Evolutionary conservation across 2,797 vertebrate species (phyloP).

Genomic region (Sebastes hopkinsi): DNA sequence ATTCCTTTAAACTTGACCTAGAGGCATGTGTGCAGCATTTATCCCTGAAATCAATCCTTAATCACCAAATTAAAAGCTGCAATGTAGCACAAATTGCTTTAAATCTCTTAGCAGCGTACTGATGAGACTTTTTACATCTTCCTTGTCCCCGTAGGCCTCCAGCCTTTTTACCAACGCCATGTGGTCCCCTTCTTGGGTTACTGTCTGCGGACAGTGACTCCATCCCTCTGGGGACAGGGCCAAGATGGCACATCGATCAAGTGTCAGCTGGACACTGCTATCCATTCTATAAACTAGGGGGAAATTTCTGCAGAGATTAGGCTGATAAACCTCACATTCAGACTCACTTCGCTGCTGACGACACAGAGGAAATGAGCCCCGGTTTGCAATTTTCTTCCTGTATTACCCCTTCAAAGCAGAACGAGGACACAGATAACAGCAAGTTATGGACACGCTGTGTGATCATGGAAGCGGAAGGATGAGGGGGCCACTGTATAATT

Average conservation of each 20-base stretch:
- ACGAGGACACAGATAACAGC: conserved; percentile 51
- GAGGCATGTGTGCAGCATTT: background rate
- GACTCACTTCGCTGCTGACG: background rate
- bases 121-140: conserved; percentile 8
- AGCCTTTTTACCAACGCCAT: conserved; percentile 44
- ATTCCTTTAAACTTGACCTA: background rate
- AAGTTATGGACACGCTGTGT: conserved; percentile 37
- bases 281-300: conserved; percentile 16
- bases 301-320: conserved; percentile 8
- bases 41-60: background rate
- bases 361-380: conserved; percentile 45
- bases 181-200: conserved; percentile 56
- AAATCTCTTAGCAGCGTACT: background rate
- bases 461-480: conserved; percentile 61
- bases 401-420: conserved; percentile 57
- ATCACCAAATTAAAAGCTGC: background rate
- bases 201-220: conserved; percentile 40
- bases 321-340: conserved; percentile 5
- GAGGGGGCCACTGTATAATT: conserved; percentile 64
- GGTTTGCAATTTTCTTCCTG: conserved; percentile 42
- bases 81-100: background rate
- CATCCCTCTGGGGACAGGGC: conserved; percentile 28
- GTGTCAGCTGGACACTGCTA: conserved; percentile 50
- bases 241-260: conserved; percentile 56
- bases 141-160: conserved; percentile 1